Base-by-base conservation (phyloP, 1,140 invertebrate genomes). In the Caenorhabditis latens region DNA sequence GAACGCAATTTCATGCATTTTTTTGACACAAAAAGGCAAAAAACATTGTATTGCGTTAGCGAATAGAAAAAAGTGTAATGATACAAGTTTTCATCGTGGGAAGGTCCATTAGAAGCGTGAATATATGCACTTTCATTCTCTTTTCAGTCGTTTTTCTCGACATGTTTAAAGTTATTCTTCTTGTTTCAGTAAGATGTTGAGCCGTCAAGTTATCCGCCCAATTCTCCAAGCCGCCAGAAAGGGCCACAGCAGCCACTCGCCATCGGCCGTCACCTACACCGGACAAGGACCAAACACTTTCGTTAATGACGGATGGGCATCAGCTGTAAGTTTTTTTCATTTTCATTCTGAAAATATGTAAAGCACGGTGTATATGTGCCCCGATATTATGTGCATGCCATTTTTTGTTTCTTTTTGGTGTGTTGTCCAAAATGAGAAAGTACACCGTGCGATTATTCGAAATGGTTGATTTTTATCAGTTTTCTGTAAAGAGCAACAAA, bases 251-350 rank as follows among this genome's bases (percentile, higher is more conserved):
- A 87, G 42, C 65, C 87, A 79, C 82, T 83, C 82, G 75, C 86
- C 65, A 75, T 86, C 83, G 82, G 83, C 90, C 42, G 83, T 83
- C 40, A 90, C 90, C 32, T 87, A 84, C 83, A 61, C 58, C 55
- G 89, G 89, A 55, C 90, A 90, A 65, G 87, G 89, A 61, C 90
- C 90, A 43, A 87, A 85, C 42, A 86, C 85, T 42, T 88, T 87
- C 55, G 65, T 88, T 42, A 79, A 89, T 32, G 90, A 90, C 71
- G 90, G 90, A 65, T 90, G 87, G 88, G 89, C 90, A 50, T 57
- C 85, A 42, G 86, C 86, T 75, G 90, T 90, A 75, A 87, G 90
- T 90, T 88, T 88, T 32, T n/a, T 40, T n/a, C n/a, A n/a, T n/a
- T n/a, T n/a, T n/a, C n/a, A 57, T 86, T 79, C 53, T 32, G 32